phyloP scores from a whole-genome alignment of 2,797 vertebrate genomes.

The Mormyrops boulengeri region DNA sequence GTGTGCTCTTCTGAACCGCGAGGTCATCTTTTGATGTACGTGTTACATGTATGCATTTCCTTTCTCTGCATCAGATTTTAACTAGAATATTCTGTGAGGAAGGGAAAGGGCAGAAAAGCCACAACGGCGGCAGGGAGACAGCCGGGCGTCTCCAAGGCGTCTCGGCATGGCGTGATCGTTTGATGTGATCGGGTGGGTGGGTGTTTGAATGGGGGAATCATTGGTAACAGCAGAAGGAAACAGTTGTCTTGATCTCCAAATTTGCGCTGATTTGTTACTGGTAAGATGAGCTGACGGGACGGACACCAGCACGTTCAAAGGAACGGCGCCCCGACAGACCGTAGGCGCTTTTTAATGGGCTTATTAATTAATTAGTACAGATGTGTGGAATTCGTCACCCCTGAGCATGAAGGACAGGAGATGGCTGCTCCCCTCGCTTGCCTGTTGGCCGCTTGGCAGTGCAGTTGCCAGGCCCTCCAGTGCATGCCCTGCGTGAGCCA shows the following conservation, averaged over 20 bases:
- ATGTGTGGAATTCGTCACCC: slow-evolving; percentile 8
- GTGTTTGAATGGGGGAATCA: neutral
- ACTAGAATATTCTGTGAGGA: neutral
- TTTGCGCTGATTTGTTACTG: neutral
- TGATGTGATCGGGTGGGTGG: neutral
- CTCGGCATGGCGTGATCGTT: neutral
- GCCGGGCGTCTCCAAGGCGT: neutral
- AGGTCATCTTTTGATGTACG: neutral
- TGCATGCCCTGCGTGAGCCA: neutral
- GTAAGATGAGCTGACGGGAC: neutral
- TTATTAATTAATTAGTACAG: slow-evolving; percentile 12
- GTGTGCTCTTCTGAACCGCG: neutral
- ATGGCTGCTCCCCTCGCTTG: neutral
- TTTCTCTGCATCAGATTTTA: neutral
- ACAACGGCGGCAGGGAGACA: neutral
- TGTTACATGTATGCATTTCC: neutral
- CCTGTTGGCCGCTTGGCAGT: neutral
- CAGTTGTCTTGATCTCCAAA: neutral
- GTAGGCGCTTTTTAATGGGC: neutral
- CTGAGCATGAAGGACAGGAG: neutral
- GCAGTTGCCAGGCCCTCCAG: neutral
- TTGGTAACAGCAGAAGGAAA: neutral
- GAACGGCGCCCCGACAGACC: neutral
- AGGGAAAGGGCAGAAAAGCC: neutral
- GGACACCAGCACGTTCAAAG: neutral